These are phyloP conservation scores for Ormyrus rosae DNA, from an alignment of 2,888 invertebrate species.

Conservation along the genomic window DNA sequence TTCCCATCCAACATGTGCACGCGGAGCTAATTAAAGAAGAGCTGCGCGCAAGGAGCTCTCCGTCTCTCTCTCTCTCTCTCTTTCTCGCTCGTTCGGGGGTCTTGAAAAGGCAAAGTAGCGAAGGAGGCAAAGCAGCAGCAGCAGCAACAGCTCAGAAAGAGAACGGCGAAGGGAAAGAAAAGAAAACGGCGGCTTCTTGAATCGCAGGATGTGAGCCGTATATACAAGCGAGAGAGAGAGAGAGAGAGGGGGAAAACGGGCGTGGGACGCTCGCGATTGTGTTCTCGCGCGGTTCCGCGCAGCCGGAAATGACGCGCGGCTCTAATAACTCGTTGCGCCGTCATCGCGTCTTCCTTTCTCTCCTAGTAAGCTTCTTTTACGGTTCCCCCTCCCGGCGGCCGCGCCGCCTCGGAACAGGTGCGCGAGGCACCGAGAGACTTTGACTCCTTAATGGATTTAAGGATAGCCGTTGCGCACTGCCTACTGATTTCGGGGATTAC, in stretches of 20 bases:
- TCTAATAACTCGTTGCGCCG: slow-evolving; percentile 57
- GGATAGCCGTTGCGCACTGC: too few relatives aligned
- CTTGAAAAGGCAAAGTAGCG: slow-evolving; percentile 40
- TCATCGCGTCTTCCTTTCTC: slow-evolving; percentile 27
- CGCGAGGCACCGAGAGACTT: background rate
- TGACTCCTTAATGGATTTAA: background rate
- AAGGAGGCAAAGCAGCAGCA: background rate
- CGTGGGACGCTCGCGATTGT: slow-evolving; percentile 53
- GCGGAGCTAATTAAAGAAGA: slow-evolving; percentile 56
- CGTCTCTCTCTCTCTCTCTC: too few relatives aligned
- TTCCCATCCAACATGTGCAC: slow-evolving; percentile 25
- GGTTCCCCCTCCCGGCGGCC: background rate
- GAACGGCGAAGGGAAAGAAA: slow-evolving; percentile 56
- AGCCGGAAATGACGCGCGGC: slow-evolving; percentile 57
- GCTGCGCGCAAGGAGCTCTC: slow-evolving; percentile 34
- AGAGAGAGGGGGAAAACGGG: slow-evolving; percentile 22
- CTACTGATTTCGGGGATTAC: too few relatives aligned
- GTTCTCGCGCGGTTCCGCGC: slow-evolving; percentile 20
- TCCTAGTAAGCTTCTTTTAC: too few relatives aligned
- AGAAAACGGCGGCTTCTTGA: slow-evolving; percentile 66
- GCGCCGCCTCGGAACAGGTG: slow-evolving; percentile 7
- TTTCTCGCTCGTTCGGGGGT: background rate
- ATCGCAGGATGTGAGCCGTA: slow-evolving; percentile 74
- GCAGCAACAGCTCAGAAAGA: slow-evolving; percentile 9
- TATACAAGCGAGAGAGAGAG: background rate